Base-by-base conservation (phyloP, 2,888 invertebrate genomes). In the Drosophila quasianomalipes region DNA sequence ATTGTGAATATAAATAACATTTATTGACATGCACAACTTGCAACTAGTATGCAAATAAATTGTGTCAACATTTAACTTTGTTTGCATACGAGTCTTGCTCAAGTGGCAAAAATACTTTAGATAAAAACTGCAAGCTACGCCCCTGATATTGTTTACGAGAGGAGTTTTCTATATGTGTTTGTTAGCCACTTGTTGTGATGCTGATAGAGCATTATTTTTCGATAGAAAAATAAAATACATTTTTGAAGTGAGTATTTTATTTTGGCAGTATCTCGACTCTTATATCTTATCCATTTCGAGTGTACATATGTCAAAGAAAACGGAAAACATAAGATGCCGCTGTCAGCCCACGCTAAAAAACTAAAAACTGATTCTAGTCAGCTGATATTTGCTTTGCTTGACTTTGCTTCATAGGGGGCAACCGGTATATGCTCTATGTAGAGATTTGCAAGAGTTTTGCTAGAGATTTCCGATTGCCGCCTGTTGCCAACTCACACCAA, bases 401-500 rank as follows among this genome's bases (percentile, higher is more conserved):
- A 6, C 14, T 22, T 6, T 47, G 65, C 49, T 49, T 41, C 9
- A 26, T 57, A 30, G 37, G 7, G 28, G 70, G 51, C 70, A 84
- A 87, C 88, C 62, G 67, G 83, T 85, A 79, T 75, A 47, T 26
- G 47, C 26, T 9, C 47, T 47, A 47, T 16, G 26, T 26, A 47
- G 47, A 26, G 16, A 26, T 28, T 7, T 16, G 47, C 26, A 9
- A 16, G 47, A 7, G 49, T 69, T 47, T 74, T 44, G 58, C 33
- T 71, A 66, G 59, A 75, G 72, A 78, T 70, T 74, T 64, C 59
- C 54, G 57, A 51, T 71, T 69, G 69, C 47, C 10, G 54, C 12
- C 82, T 87, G 88, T 85, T 87, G 85, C 88, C 85, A 85, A 87
- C 39, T 49, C 47, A 62, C 9, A 55, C 22, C 26, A 47, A 47